Evolutionary conservation across 2,888 invertebrate genomes (phyloP), one percentile per base, ranked within the genome.

Genomic region (Zygogramma bicolorata): DNA sequence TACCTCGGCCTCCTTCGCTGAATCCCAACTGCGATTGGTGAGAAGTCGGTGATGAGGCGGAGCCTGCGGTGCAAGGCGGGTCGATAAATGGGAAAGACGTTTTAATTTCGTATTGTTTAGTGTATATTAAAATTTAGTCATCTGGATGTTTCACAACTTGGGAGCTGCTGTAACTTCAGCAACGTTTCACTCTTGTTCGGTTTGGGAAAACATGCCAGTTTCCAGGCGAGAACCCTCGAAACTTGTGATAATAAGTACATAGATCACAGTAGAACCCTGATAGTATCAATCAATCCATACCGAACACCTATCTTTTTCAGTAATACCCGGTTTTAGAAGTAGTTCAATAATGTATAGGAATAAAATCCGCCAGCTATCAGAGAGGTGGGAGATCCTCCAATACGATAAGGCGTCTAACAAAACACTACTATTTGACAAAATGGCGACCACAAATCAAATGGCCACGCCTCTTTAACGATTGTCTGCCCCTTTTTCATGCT

Each of bases 351-450:
- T 46, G n/a, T n/a, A 42, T 59, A 29, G 40, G 46, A 40, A 31
- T 59, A 31, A 20, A 27, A 68, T 65, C 38, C 7, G 42, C 8
- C 60, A 63, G 67, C 40, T 49, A 71, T 61, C 71, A 20, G 42
- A 60, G 82, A 85, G 85, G 86, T 85, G 86, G 86, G 87, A 87
- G 88, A 87, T 87, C 82, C 81, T 85, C 88, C 88, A 88, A 88
- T 88, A 84, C 86, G 88, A 88, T 88, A 88, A 87, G 84, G 82
- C 82, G 81, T 83, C 85, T 87, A 86, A 87, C 87, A 88, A 87
- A 88, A 88, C 87, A 87, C 85, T 86, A 87, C 87, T 87, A 88
- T 87, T 87, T 88, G 88, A 88, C 88, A 88, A 88, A 88, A 88
- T 88, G 88, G 88, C 88, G 87, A 87, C 88, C 87, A 87, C 88